These are phyloP conservation scores for Anguilla rostrata DNA, from an alignment of 2,113 vertebrate species.

Conservation along the genomic window DNA sequence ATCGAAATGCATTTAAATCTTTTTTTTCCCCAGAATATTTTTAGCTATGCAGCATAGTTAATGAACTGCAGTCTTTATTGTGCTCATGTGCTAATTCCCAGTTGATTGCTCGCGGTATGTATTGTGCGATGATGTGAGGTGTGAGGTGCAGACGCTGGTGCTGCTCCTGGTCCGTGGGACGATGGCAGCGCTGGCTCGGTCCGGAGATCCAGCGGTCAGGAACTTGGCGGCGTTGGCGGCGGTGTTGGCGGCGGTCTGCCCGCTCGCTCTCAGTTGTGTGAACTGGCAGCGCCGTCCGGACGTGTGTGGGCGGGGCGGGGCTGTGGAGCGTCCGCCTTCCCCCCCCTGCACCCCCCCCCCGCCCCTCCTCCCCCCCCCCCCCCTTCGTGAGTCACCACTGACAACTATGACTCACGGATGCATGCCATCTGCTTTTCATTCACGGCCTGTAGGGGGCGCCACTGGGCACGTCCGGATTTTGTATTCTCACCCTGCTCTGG, in stretches of 20 bases:
- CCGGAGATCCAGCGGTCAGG: neutral
- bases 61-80: too few relatives aligned
- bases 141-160: too few relatives aligned
- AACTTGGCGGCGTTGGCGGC: neutral
- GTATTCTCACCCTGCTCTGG: too few relatives aligned
- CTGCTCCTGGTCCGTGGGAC: neutral
- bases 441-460: neutral
- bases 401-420: neutral
- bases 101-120: too few relatives aligned
- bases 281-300: conserved; percentile 3
- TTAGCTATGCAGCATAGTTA: too few relatives aligned
- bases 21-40: too few relatives aligned
- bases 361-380: neutral
- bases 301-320: neutral
- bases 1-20: neutral
- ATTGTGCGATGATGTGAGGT: too few relatives aligned
- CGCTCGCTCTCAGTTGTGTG: conserved; percentile 3
- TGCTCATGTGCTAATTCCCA: too few relatives aligned
- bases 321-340: neutral
- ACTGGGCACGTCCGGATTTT: too few relatives aligned
- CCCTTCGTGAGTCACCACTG: neutral
- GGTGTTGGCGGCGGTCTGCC: neutral
- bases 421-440: neutral
- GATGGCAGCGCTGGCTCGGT: neutral
- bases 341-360: neutral